phyloP scores from a whole-genome alignment of 2,888 invertebrate species.

The Cyrtodaria siliqua region DNA sequence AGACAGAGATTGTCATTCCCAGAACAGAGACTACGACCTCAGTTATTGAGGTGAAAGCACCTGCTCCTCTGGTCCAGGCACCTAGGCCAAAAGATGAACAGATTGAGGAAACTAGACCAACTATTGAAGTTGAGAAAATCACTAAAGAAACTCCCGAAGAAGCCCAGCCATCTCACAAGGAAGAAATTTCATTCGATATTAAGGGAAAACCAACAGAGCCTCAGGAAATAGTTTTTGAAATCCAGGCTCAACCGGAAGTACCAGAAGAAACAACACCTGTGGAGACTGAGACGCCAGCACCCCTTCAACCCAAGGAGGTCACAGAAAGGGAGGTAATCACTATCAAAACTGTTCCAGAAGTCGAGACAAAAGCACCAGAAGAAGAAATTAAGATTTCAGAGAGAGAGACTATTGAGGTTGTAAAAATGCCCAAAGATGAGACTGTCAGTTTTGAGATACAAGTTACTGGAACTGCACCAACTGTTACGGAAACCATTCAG shows the following conservation, averaged over 20 bases:
- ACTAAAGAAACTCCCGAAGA: conserved; percentile 3
- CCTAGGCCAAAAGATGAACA: conserved; percentile 74
- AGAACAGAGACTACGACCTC: conserved; percentile 66
- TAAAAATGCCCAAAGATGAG: conserved; percentile 64
- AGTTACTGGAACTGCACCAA: conserved; percentile 57
- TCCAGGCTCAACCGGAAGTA: conserved; percentile 28
- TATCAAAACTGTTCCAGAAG: conserved; percentile 50
- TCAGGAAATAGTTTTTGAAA: conserved; percentile 56
- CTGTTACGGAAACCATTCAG: conserved; percentile 61
- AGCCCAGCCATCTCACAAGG: conserved; percentile 33
- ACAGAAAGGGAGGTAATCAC: conserved; percentile 63
- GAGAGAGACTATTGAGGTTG: conserved; percentile 70
- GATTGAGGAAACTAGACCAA: conserved; percentile 72
- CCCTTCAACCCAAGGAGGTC: conserved; percentile 61
- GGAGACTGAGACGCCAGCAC: conserved; percentile 61
- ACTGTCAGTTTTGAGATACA: conserved; percentile 61
- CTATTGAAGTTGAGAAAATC: conserved; percentile 60
- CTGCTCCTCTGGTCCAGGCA: conserved; percentile 54
- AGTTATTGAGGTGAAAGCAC: conserved; percentile 64
- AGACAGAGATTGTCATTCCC: conserved; percentile 74
- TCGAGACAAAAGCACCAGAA: conserved; percentile 68
- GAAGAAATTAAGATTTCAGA: conserved; percentile 65
- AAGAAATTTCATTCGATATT: conserved; percentile 43
- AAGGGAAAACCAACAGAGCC: conserved; percentile 31
- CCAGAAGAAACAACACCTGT: conserved; percentile 52